A percentile compares a stretch with the other conserved stretches of the same genome.
Conservation (phyloP, 2,113 vertebrate species). For the Plotosus lineatus region DNA sequence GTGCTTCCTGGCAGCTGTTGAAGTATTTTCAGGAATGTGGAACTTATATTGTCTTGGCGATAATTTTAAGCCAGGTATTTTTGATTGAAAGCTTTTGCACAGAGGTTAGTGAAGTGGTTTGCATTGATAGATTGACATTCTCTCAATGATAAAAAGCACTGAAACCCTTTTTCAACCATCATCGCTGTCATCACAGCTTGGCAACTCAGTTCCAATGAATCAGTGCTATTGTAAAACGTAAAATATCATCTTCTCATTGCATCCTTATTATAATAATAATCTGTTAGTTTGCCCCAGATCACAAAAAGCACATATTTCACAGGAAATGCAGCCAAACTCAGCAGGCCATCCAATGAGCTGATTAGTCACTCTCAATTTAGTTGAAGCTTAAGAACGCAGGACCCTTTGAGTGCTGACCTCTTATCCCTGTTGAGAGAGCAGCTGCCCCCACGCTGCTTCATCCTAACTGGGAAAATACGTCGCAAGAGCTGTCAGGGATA, state of each 20-base stretch:
- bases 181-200: neutral
- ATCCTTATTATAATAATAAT: neutral
- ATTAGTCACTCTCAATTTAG: slow-evolving; percentile 35
- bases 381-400: slow-evolving; percentile 30
- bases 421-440: slow-evolving; percentile 52
- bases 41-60: neutral
- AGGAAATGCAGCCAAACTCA: slow-evolving; percentile 24
- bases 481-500: slow-evolving; percentile 20
- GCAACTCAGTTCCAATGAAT: neutral
- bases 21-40: slow-evolving; percentile 7
- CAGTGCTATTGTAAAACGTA: no score
- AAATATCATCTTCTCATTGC: neutral
- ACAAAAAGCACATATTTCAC: slow-evolving; percentile 21
- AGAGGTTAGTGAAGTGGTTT: neutral
- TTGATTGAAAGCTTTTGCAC: neutral
- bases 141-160: neutral
- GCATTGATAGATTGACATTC: neutral
- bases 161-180: neutral
- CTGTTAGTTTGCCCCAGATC: neutral
- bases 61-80: neutral
- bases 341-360: slow-evolving; percentile 6
- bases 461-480: slow-evolving; percentile 17
- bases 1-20: neutral
- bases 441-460: slow-evolving; percentile 46
- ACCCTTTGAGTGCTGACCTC: slow-evolving; percentile 44